phyloP scores from a whole-genome alignment of 1,140 invertebrate genomes.

The Dendroctonus valens region DNA sequence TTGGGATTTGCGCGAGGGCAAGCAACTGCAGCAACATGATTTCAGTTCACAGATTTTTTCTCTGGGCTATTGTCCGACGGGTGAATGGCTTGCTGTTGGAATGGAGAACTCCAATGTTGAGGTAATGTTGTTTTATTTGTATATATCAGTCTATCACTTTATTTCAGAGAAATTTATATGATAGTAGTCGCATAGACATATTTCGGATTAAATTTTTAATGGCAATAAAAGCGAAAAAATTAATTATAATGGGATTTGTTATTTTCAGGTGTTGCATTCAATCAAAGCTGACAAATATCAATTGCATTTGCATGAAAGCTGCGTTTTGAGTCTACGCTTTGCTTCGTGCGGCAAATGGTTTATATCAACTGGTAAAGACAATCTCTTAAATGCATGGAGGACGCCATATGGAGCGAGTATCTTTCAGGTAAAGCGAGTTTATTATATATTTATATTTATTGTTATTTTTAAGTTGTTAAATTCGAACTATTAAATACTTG shows the following conservation, averaged over 20 bases:
- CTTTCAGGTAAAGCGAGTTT: conserved; percentile 78
- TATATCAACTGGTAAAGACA: conserved; percentile 98
- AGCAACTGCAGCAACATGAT: conserved; percentile 86
- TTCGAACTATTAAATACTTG: too few species aligned
- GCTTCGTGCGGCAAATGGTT: conserved; percentile 99
- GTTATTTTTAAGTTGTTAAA: too few species aligned
- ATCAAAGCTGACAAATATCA: conserved; percentile 97
- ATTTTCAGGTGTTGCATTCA: conserved; percentile 74
- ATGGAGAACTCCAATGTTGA: conserved; percentile 99
- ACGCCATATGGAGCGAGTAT: conserved; percentile 98
- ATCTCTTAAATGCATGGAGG: conserved; percentile 96
- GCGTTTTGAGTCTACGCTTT: conserved; percentile 95
- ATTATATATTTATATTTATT: too few species aligned
- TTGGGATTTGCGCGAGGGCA: conserved; percentile 90
- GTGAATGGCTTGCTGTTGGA: conserved; percentile 97
- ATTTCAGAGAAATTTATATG: neutral
- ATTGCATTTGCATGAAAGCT: conserved; percentile 95
- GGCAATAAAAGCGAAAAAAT: neutral
- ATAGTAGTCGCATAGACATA: too few species aligned
- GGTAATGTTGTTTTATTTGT: conserved; percentile 19
- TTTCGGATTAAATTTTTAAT: neutral
- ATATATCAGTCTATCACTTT: neutral
- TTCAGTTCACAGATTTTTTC: conserved; percentile 91
- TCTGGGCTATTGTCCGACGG: conserved; percentile 95
- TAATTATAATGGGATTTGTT: conserved; percentile 2